Conservation (phyloP, 2,797 vertebrate species). For the Chelmon rostratus region DNA sequence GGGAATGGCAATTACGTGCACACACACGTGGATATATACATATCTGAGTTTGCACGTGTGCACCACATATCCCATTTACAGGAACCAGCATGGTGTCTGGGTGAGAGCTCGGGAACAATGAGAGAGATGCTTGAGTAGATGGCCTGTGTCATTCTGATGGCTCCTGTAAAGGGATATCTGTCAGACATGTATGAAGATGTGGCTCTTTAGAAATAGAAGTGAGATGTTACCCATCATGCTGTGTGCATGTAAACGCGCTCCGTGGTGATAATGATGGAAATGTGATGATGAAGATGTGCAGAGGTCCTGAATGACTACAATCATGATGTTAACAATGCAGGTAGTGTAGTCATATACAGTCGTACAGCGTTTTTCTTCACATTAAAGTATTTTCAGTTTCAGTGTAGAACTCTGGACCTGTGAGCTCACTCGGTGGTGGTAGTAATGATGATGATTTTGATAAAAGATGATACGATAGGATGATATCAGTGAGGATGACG, state of each 20-base stretch:
- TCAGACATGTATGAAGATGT: slow-evolving; percentile 12
- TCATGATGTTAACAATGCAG: slow-evolving; percentile 21
- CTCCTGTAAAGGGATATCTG: slow-evolving; percentile 42
- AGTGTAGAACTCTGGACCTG: slow-evolving; percentile 19
- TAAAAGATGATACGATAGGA: neutral
- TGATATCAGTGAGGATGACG: slow-evolving; percentile 30
- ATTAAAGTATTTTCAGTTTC: slow-evolving; percentile 30
- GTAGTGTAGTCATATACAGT: slow-evolving; percentile 27
- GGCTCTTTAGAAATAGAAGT: slow-evolving; percentile 17
- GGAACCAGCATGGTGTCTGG: slow-evolving; percentile 8
- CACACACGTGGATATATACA: slow-evolving; percentile 21
- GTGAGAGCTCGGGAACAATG: slow-evolving; percentile 14
- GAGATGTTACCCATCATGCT: slow-evolving; percentile 24
- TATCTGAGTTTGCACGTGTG: slow-evolving; percentile 38
- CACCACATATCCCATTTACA: slow-evolving; percentile 23
- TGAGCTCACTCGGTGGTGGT: slow-evolving; percentile 31
- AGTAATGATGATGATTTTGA: slow-evolving; percentile 4
- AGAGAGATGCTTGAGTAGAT: slow-evolving; percentile 17
- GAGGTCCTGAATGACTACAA: slow-evolving; percentile 18
- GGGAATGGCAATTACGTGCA: slow-evolving; percentile 37
- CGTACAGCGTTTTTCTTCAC: slow-evolving; percentile 41
- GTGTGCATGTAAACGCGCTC: slow-evolving; percentile 45
- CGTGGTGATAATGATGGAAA: neutral
- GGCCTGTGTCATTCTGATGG: slow-evolving; percentile 27
- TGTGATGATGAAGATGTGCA: slow-evolving; percentile 20